Conservation (phyloP, 23 tunicate species). For the Aplidium turbinatum region DNA sequence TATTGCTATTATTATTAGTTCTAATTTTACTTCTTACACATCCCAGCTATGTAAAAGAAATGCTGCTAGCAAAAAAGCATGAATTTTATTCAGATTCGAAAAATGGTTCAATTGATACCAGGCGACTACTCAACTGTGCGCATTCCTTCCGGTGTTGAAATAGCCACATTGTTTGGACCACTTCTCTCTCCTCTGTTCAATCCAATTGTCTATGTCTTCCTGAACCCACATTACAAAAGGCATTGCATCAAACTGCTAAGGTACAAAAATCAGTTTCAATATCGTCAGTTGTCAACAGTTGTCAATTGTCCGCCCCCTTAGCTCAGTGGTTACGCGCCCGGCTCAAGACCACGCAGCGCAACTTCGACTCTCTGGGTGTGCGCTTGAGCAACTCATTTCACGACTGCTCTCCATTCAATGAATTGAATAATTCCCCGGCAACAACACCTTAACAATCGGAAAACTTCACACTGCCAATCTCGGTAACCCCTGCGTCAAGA, state of each 20-base stretch:
- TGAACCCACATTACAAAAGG: constrained; percentile 64
- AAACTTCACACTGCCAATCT: too few relatives aligned
- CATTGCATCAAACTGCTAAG: constrained; percentile 13
- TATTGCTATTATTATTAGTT: too few relatives aligned
- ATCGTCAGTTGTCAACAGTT: neutral
- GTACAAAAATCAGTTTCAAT: constrained; percentile 3
- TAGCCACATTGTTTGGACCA: constrained; percentile 55
- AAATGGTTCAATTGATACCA: constrained; percentile 52
- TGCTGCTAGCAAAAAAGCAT: neutral
- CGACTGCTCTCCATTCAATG: too few relatives aligned
- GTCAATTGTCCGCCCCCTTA: too few relatives aligned
- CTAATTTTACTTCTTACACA: too few relatives aligned
- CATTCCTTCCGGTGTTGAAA: constrained; percentile 43
- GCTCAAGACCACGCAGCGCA: too few relatives aligned
- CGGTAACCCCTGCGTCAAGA: too few relatives aligned
- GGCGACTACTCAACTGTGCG: constrained; percentile 22
- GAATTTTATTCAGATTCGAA: constrained; percentile 44
- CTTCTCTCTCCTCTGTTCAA: constrained; percentile 57
- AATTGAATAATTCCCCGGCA: too few relatives aligned
- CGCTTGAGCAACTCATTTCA: too few relatives aligned
- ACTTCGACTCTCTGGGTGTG: too few relatives aligned
- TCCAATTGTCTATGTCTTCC: constrained; percentile 64
- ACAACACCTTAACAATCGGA: too few relatives aligned
- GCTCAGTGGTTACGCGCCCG: too few relatives aligned
- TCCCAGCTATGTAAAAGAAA: neutral